phyloP scores from a whole-genome alignment of 2,888 invertebrate species.

The Lithophane ornitopus region DNA sequence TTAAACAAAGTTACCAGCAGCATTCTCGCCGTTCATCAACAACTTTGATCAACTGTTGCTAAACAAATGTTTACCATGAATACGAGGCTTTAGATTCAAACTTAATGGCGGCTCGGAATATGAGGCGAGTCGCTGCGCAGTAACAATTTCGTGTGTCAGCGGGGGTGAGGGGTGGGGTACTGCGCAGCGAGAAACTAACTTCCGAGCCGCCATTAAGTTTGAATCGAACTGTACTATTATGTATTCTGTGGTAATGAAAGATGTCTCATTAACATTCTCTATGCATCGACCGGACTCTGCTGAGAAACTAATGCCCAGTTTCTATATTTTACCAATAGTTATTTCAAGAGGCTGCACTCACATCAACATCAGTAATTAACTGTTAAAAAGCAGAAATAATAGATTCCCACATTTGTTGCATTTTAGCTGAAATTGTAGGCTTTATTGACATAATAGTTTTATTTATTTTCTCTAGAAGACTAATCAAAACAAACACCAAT shows the following conservation, averaged over 20 bases:
- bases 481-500: neutral
- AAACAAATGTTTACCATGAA: too few relatives aligned
- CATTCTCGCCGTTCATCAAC: too few relatives aligned
- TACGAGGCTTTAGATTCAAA: too few relatives aligned
- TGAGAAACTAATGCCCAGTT: neutral
- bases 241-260: neutral
- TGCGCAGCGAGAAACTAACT: too few relatives aligned
- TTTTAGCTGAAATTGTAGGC: neutral
- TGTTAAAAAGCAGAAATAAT: neutral
- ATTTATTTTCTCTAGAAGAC: neutral
- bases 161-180: too few relatives aligned
- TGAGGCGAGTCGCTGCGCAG: too few relatives aligned
- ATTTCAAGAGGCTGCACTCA: neutral
- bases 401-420: neutral
- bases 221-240: too few relatives aligned
- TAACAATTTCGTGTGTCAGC: too few relatives aligned
- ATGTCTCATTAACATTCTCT: neutral
- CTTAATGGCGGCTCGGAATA: too few relatives aligned
- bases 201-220: too few relatives aligned
- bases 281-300: neutral
- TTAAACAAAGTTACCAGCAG: too few relatives aligned
- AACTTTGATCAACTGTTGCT: too few relatives aligned
- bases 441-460: neutral
- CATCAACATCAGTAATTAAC: neutral
- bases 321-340: neutral